These are phyloP conservation scores for Elymnias hypermnestra DNA, from an alignment of 1,140 invertebrate species.

Conservation along the genomic window DNA sequence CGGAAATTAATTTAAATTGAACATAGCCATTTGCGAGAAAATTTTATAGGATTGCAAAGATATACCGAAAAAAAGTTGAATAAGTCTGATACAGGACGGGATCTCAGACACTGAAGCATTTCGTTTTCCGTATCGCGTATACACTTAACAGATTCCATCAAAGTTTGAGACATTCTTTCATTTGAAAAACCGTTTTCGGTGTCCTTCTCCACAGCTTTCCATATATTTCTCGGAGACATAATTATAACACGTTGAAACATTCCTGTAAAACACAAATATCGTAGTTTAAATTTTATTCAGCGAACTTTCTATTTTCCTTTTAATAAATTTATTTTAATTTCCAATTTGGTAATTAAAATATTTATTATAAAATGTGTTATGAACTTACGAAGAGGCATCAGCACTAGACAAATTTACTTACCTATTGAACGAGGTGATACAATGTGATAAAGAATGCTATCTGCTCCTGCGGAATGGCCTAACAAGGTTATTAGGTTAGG, in stretches of 20 bases:
- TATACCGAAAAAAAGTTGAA: constrained; percentile 78
- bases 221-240: constrained; percentile 57
- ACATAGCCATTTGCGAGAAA: too few relatives aligned
- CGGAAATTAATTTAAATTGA: too few relatives aligned
- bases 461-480: constrained; percentile 81
- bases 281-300: constrained; percentile 2
- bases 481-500: constrained; percentile 81
- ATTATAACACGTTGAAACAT: constrained; percentile 60
- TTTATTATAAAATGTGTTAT: too few relatives aligned
- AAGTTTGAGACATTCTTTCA: constrained; percentile 35
- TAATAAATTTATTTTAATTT: too few relatives aligned
- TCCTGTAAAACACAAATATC: too few relatives aligned
- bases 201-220: constrained; percentile 45
- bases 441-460: constrained; percentile 78
- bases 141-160: constrained; percentile 42
- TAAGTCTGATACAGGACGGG: constrained; percentile 78
- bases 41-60: too few relatives aligned
- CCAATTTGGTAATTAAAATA: too few relatives aligned
- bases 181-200: constrained; percentile 21
- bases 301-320: too few relatives aligned
- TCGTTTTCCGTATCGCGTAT: constrained; percentile 34
- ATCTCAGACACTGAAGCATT: constrained; percentile 80
- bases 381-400: too few relatives aligned
- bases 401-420: constrained; percentile 34
- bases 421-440: constrained; percentile 78